Percentiles rank a stretch among this genome's conserved stretches.
phyloP scores from a whole-genome alignment of 2,113 vertebrate genomes.

The Galeopterus variegatus region DNA sequence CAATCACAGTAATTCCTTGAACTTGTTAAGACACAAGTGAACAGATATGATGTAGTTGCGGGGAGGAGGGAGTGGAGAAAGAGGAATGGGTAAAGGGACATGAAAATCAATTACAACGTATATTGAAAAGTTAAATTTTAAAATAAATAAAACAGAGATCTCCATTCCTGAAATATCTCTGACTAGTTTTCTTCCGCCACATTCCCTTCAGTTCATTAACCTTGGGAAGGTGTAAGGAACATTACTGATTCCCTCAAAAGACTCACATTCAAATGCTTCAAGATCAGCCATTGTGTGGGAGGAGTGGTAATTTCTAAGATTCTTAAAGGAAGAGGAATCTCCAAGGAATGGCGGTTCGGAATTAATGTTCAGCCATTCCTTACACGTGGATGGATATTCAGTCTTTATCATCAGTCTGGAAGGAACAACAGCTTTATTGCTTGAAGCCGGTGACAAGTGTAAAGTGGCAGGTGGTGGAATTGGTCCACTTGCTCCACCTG shows the following conservation, averaged over 20 bases:
- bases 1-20: no score
- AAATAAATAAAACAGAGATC: background rate
- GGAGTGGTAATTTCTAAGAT: background rate
- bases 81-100: no score
- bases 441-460: background rate
- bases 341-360: background rate
- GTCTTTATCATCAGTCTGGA: background rate
- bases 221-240: background rate
- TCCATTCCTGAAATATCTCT: background rate
- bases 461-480: background rate
- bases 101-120: no score
- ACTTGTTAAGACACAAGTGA: no score
- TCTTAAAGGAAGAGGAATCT: background rate
- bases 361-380: background rate
- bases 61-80: no score
- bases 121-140: no score
- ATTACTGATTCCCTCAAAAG: background rate
- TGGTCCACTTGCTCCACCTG: background rate
- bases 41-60: no score
- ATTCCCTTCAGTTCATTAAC: background rate
- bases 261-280: background rate
- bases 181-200: background rate
- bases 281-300: background rate
- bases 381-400: background rate
- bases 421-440: background rate